phyloP scores from a whole-genome alignment of 2,888 invertebrate species.

The Callyntrura guangdongensis region DNA sequence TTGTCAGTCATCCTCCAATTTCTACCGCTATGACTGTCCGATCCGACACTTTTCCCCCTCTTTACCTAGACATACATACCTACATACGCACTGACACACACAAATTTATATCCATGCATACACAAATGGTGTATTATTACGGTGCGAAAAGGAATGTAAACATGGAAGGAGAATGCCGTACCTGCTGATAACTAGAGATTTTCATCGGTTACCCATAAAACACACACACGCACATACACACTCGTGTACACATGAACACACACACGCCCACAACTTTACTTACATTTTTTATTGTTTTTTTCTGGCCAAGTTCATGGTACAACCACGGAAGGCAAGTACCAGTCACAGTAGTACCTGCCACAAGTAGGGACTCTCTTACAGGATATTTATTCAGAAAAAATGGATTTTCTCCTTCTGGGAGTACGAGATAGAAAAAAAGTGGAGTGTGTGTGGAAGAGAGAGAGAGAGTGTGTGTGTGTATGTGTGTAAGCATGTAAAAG shows the following conservation, averaged over 20 bases:
- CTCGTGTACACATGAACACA: background rate
- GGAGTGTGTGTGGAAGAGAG: background rate
- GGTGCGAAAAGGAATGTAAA: slow-evolving; percentile 17
- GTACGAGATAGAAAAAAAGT: slow-evolving; percentile 19
- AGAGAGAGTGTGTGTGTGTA: background rate
- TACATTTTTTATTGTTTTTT: background rate
- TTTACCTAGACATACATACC: too few relatives aligned
- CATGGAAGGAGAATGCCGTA: background rate
- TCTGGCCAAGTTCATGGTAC: slow-evolving; percentile 44
- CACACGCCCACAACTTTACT: slow-evolving; percentile 40
- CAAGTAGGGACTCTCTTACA: slow-evolving; percentile 37
- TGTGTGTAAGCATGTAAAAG: background rate
- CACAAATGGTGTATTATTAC: background rate
- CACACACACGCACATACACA: background rate
- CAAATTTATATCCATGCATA: too few relatives aligned
- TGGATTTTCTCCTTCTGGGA: slow-evolving; percentile 37
- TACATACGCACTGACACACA: too few relatives aligned
- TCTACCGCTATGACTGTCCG: too few relatives aligned
- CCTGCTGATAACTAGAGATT: slow-evolving; percentile 1
- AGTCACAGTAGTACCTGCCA: slow-evolving; percentile 13
- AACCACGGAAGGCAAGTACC: background rate
- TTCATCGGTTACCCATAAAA: slow-evolving; percentile 31
- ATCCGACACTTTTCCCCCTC: too few relatives aligned
- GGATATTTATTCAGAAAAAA: slow-evolving; percentile 62
- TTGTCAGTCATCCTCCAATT: background rate